Evolutionary conservation across 2,113 vertebrate genomes (phyloP).

Genomic region (Illadopsis cleaveri): DNA sequence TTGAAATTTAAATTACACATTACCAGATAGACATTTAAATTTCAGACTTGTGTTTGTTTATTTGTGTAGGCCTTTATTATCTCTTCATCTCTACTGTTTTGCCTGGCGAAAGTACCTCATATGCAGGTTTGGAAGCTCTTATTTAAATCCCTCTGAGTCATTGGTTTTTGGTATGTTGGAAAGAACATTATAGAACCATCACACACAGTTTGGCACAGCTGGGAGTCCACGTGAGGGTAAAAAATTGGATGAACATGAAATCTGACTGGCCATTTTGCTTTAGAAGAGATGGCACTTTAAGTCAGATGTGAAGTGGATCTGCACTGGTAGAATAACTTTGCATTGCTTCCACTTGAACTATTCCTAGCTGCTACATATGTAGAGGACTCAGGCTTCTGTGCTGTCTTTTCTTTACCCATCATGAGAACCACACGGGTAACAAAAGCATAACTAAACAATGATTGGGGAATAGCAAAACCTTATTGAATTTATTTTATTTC

Average conservation of each 20-base stretch:
- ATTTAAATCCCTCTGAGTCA: not conserved
- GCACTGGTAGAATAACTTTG: not conserved
- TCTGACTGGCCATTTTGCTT: not conserved
- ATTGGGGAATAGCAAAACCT: not conserved
- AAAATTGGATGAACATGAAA: not conserved
- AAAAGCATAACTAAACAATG: conserved; percentile 45
- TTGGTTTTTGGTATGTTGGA: not conserved
- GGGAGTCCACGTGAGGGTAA: not conserved
- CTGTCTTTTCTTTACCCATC: not conserved
- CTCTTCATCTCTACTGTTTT: not conserved
- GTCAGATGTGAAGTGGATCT: not conserved
- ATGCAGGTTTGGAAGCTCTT: not conserved
- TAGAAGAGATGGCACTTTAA: not conserved
- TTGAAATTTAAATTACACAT: conserved; percentile 5
- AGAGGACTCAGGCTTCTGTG: not conserved
- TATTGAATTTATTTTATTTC: conserved; percentile 33
- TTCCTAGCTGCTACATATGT: not conserved
- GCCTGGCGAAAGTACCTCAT: not conserved
- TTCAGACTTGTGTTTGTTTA: not conserved
- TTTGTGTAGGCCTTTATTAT: not conserved
- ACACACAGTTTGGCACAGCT: not conserved
- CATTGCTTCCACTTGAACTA: not conserved
- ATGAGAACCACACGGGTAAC: not conserved
- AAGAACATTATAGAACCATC: not conserved
- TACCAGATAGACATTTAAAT: not conserved